Base-by-base conservation (phyloP, 2,888 invertebrate genomes). In the Andrena camellia region DNA sequence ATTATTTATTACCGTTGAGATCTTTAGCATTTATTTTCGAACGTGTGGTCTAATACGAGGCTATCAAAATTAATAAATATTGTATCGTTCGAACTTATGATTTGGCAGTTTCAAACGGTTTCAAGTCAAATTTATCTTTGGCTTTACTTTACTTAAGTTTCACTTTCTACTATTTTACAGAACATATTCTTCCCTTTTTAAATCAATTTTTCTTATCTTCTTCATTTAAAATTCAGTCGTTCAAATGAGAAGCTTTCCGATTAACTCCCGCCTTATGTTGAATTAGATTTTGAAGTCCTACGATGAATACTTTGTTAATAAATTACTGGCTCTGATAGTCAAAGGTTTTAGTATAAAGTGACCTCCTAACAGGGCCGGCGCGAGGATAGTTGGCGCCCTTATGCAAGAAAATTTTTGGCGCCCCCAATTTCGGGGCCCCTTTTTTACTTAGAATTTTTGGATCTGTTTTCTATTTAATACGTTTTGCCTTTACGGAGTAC, bases 291-390 rank as follows among this genome's bases (percentile, higher is more conserved):
- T 17, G 48, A 26, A 20, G 26, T 10, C 50, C 7, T 70, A 59
- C 35, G 33, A 50, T n/a, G 23, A 67, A 62, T 62, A 33, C 5
- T 23, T 52, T 52, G 35, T 50, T 20, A 62, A 63, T 2, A 6
- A 64, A 72, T 62, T 69, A 84, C 68, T 84, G 84, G 79, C 84
- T 79, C 48, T 66, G 62, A 74, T 60, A 75, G 76, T 42, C 8
- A 10, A 62, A 48, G 80, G 20, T 70, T 29, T 29, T 52, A 50
- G 35, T 23, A 29, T 13, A 60, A 50, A n/a, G n/a, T 71, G 17
- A 10, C 33, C 17, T 29, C 33, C 17, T 29, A 29, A 2, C 29
- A 29, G 29, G 29, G 29, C 29, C 29, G 29, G 29, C 29, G 29
- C 29, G 29, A 29, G 29, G 29, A 29, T 29, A 2, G 29, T 29